A percentile compares a stretch with the other conserved stretches of the same genome.
Conservation (phyloP, 1,140 invertebrate species). For the Gryllus bimaculatus region DNA sequence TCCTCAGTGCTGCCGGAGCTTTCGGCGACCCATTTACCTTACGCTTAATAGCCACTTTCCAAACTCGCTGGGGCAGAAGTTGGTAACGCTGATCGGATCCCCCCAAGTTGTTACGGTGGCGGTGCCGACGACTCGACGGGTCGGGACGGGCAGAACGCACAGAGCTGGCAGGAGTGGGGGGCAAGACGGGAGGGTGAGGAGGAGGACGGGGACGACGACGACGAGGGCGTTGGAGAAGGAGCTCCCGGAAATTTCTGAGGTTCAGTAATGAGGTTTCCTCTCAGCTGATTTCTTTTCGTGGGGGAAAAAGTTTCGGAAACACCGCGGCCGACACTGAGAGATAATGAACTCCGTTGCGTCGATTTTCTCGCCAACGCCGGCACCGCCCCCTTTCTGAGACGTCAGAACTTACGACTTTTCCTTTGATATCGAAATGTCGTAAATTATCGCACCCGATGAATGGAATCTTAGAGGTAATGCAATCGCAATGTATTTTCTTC, state of each 20-base stretch:
- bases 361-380: not conserved
- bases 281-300: not conserved
- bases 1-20: no score
- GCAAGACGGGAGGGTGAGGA: no score
- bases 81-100: not conserved
- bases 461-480: not conserved
- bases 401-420: not conserved
- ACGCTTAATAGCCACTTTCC: not conserved
- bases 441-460: not conserved
- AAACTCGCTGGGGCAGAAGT: not conserved
- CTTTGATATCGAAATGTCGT: conserved; percentile 4
- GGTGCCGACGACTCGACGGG: no score
- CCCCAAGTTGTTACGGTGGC: not conserved
- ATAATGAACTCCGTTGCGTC: not conserved
- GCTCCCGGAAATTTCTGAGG: not conserved
- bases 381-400: not conserved
- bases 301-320: not conserved
- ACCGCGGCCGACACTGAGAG: not conserved
- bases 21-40: not conserved
- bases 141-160: no score
- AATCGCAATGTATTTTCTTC: no score
- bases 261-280: not conserved
- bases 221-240: not conserved
- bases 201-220: no score
- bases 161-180: no score